These are phyloP conservation scores for Drepana falcataria DNA, from an alignment of 2,888 invertebrate genomes.

Conservation along the genomic window DNA sequence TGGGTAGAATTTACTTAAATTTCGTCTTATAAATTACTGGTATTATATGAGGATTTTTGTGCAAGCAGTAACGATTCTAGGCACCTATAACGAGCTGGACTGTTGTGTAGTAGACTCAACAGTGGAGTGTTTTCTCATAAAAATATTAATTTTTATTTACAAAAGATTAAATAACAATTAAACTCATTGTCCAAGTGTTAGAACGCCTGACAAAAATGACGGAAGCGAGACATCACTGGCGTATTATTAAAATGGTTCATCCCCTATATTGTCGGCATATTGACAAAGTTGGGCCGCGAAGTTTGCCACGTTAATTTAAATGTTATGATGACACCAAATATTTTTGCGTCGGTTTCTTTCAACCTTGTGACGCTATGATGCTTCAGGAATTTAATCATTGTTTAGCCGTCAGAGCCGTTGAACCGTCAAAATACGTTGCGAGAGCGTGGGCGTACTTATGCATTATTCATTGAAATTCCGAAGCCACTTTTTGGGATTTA, in stretches of 20 bases:
- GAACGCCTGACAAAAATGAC: constrained; percentile 39
- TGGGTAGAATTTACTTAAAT: too few species aligned
- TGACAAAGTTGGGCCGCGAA: constrained; percentile 54
- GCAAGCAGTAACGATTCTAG: too few species aligned
- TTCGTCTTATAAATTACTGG: too few species aligned
- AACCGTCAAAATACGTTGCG: neutral
- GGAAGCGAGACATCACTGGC: constrained; percentile 37
- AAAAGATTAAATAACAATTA: constrained; percentile 17
- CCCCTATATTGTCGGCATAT: constrained; percentile 51
- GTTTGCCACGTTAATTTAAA: constrained; percentile 57
- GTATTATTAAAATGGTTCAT: constrained; percentile 67
- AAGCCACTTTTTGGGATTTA: neutral
- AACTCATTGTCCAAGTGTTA: constrained; percentile 31
- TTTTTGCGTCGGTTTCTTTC: constrained; percentile 32
- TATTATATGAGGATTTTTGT: too few species aligned
- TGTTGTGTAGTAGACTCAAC: too few species aligned
- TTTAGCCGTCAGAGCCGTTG: neutral
- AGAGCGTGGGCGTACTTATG: neutral
- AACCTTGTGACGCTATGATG: constrained; percentile 9
- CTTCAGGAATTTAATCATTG: constrained; percentile 31
- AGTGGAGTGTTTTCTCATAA: too few species aligned
- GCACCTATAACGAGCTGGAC: too few species aligned
- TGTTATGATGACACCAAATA: constrained; percentile 45
- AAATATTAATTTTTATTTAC: too few species aligned
- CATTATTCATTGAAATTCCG: neutral